Base-by-base conservation (phyloP, 2,888 invertebrate species). In the Limenitis arthemis region DNA sequence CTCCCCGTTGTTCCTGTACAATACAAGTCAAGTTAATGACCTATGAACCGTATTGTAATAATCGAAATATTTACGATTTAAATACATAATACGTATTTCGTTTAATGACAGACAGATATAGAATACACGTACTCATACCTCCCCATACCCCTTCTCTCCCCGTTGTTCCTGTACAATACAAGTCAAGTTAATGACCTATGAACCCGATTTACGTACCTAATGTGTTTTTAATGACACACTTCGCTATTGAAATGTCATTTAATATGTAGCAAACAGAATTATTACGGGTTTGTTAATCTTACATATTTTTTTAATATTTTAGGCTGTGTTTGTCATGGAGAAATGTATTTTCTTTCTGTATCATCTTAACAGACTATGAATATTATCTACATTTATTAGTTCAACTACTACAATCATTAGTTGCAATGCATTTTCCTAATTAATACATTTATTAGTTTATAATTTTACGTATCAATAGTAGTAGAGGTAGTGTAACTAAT, bases 211-310 rank as follows among this genome's bases (percentile, higher is more conserved):
- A 56, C 68, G 63, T 52, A 57, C 67, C 72, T 83, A 83, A 83
- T 82, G 82, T 75, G 70, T 75, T 80, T 82, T 82, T 83, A 83
- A 83, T 82, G 82, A 78, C 75, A 74, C 75, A 75, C 75, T 79
- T 70, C 6, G 73, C 73, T 77, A 81, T 81, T 79, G 79, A 78
- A 75, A 71, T 74, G 75, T 75, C 77, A 71, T 78, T 72, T 75
- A 74, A 72, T 75, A 75, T 20, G 20, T 53, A 71, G 70, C 68
- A 67, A 68, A 70, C 67, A 64, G 68, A 72, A 78, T 79, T 79
- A n/a, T n/a, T 79, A 75, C 46, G 42, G 54, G 37, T 32, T 53
- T 47, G 49, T 40, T 46, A 47, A 47, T 48, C 49, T 42, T 51
- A 36, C 44, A 54, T 53, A 56, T 55, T 54, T 51, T 47, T 44